phyloP scores from a whole-genome alignment of 2,797 vertebrate genomes.

The Pseudomugil tenellus region DNA sequence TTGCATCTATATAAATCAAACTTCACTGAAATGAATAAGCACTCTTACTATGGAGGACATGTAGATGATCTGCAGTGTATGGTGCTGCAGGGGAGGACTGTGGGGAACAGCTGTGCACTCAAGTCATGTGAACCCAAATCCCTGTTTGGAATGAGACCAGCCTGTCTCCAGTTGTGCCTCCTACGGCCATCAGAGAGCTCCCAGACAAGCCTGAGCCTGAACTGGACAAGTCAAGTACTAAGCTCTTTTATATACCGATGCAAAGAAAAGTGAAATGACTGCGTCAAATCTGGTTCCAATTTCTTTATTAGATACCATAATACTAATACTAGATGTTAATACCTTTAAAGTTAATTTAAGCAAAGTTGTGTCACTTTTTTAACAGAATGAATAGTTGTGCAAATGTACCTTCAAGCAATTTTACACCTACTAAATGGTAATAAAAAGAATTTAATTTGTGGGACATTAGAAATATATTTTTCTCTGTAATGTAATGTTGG shows the following conservation, averaged over 20 bases:
- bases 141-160: conserved; percentile 77
- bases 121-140: conserved; percentile 77
- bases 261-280: conserved; percentile 17
- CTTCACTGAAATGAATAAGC: background rate
- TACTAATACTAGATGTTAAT: too few species aligned
- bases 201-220: conserved; percentile 45
- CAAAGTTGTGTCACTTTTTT: background rate
- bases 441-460: background rate
- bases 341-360: background rate
- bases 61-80: conserved; percentile 35
- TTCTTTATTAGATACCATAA: background rate
- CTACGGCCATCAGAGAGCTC: conserved; percentile 58
- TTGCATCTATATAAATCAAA: conserved; percentile 11
- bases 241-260: conserved; percentile 6
- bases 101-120: conserved; percentile 74
- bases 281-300: background rate
- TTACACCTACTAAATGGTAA: too few species aligned
- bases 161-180: conserved; percentile 78
- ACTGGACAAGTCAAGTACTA: conserved; percentile 22
- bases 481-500: background rate
- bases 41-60: conserved; percentile 41
- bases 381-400: background rate
- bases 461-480: background rate
- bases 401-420: background rate
- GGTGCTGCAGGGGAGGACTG: conserved; percentile 57